A percentile compares a stretch with the other conserved stretches of the same genome.
Evolutionary conservation across 2,797 vertebrate genomes (phyloP).

Genomic region (Acipenser oxyrinchus): DNA sequence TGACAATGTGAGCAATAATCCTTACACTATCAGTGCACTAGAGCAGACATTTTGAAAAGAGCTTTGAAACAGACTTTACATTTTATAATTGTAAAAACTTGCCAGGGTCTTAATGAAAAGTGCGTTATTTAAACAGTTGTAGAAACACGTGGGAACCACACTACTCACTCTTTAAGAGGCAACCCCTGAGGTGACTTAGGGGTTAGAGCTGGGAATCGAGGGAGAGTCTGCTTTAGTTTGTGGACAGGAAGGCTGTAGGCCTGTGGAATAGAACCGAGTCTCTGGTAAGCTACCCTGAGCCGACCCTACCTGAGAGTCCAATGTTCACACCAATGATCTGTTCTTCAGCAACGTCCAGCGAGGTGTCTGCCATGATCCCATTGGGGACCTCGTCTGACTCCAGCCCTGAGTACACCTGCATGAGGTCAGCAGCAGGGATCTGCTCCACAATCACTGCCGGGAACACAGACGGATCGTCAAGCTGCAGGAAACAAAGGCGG

Average conservation of each 20-base stretch:
- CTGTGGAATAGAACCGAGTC: neutral
- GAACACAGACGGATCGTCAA: slow-evolving; percentile 82
- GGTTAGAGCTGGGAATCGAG: neutral
- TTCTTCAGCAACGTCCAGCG: slow-evolving; percentile 67
- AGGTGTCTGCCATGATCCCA: slow-evolving; percentile 69
- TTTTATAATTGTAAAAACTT: no score
- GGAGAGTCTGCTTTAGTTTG: neutral
- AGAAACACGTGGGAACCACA: no score
- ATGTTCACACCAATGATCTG: slow-evolving; percentile 68
- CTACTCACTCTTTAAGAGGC: no score
- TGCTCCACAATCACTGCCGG: slow-evolving; percentile 82
- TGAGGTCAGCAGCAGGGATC: slow-evolving; percentile 70
- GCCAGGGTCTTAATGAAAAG: no score
- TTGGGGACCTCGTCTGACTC: slow-evolving; percentile 72
- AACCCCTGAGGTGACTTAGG: neutral
- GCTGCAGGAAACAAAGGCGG: slow-evolving; percentile 39
- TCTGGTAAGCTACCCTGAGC: neutral
- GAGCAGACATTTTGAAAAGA: no score
- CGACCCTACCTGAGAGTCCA: slow-evolving; percentile 59
- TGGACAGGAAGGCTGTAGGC: neutral
- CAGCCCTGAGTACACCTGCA: slow-evolving; percentile 79
- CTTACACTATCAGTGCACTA: no score
- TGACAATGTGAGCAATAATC: no score
- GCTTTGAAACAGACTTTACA: no score
- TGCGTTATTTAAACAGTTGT: no score